These are phyloP conservation scores for Hetaerina titia DNA, from an alignment of 2,888 invertebrate genomes.

Conservation along the genomic window DNA sequence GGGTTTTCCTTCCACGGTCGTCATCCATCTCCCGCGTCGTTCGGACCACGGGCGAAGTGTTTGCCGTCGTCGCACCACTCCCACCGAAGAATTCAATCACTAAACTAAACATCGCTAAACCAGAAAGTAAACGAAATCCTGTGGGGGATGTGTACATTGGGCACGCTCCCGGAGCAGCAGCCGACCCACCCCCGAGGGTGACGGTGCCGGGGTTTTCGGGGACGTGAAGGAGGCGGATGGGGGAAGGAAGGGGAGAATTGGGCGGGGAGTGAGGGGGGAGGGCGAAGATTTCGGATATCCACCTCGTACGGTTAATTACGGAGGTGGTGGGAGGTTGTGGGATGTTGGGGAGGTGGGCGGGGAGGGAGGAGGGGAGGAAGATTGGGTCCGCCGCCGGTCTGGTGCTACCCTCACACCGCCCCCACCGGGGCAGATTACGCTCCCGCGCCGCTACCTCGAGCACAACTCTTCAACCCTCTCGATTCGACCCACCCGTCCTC, in stretches of 20 bases:
- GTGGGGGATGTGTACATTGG: neutral
- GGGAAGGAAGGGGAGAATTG: neutral
- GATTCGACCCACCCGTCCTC: too few relatives aligned
- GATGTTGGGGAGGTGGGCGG: too few relatives aligned
- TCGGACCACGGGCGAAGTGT: neutral
- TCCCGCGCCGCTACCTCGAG: too few relatives aligned
- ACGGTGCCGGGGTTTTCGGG: neutral
- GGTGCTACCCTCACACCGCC: neutral
- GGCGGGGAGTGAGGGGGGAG: neutral
- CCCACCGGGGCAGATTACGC: too few relatives aligned
- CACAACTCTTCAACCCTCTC: too few relatives aligned
- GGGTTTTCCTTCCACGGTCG: neutral
- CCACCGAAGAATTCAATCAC: slow-evolving; percentile 29
- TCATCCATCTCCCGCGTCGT: neutral
- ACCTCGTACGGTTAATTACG: neutral
- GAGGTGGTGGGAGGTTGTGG: neutral
- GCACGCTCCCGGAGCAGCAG: neutral
- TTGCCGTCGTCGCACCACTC: neutral
- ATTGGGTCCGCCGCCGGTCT: neutral
- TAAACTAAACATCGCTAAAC: slow-evolving; percentile 27
- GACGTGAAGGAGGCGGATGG: neutral
- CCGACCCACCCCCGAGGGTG: neutral
- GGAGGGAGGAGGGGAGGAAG: neutral
- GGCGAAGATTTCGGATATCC: neutral
- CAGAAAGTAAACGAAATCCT: slow-evolving; percentile 14